Evolutionary conservation across 1,140 invertebrate genomes (phyloP).

Genomic region (Anoplolepis gracilipes): DNA sequence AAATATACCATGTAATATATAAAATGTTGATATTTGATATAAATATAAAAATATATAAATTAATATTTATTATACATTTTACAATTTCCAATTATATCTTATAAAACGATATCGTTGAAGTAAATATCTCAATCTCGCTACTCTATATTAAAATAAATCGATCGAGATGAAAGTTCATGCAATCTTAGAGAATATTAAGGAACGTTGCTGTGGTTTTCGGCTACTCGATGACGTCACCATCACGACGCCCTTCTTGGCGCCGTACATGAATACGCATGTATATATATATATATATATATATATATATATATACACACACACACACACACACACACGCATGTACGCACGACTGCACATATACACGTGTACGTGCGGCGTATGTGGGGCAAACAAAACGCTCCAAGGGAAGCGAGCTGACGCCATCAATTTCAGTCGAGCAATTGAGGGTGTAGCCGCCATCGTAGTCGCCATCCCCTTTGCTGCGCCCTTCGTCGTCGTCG

Average conservation of each 20-base stretch:
- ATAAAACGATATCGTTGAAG: neutral
- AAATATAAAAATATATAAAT: neutral
- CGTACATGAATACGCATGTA: neutral
- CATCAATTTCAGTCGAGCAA: conserved; percentile 47
- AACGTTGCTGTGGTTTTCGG: conserved; percentile 26
- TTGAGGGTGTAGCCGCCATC: conserved; percentile 36
- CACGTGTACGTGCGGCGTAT: neutral
- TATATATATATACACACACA: neutral
- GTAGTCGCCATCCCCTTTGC: neutral
- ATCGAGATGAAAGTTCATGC: neutral
- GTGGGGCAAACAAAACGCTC: conserved; percentile 48
- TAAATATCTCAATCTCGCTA: neutral
- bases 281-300: neutral
- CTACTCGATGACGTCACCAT: conserved; percentile 54
- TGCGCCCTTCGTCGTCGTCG: conserved; percentile 16
- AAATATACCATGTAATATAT: neutral
- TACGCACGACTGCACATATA: neutral
- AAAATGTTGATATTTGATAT: neutral
- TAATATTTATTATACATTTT: neutral
- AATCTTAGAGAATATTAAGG: neutral
- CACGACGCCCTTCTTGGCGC: conserved; percentile 46
- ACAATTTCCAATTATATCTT: neutral
- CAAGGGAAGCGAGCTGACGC: conserved; percentile 25
- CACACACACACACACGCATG: neutral
- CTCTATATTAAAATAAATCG: neutral